A percentile compares a stretch with the other conserved stretches of the same genome.
Evolutionary conservation across 1,140 invertebrate genomes (phyloP).

Genomic region (Neodiprion lecontei): DNA sequence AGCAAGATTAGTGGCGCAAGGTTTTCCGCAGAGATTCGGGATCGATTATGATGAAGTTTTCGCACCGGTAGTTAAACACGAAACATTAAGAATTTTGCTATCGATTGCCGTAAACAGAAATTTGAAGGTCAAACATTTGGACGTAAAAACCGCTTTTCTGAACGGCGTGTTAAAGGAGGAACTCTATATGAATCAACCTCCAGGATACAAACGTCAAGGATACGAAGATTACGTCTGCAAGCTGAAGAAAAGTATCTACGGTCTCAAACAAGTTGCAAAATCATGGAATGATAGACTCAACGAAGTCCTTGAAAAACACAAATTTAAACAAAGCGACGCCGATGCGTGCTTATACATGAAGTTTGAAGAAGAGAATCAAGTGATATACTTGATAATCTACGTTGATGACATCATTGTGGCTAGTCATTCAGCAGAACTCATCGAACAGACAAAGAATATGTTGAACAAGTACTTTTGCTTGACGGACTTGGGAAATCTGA

Average conservation of each 20-base stretch:
- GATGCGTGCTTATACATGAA: slow-evolving; percentile 15
- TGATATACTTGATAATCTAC: slow-evolving; percentile 21
- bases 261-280: slow-evolving; percentile 27
- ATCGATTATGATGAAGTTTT: slow-evolving; percentile 40
- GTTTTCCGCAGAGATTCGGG: slow-evolving; percentile 37
- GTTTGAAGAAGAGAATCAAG: background rate
- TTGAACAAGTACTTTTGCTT: slow-evolving; percentile 16
- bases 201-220: slow-evolving; percentile 18
- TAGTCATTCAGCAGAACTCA: slow-evolving; percentile 13
- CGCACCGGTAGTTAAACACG: slow-evolving; percentile 26
- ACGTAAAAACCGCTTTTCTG: slow-evolving; percentile 45
- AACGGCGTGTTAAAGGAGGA: slow-evolving; percentile 42
- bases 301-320: slow-evolving; percentile 17
- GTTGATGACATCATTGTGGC: slow-evolving; percentile 25
- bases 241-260: slow-evolving; percentile 29
- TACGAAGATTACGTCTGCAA: slow-evolving; percentile 13
- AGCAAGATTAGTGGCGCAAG: slow-evolving; percentile 40
- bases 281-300: slow-evolving; percentile 27
- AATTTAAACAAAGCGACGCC: background rate
- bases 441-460: slow-evolving; percentile 9
- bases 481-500: background rate
- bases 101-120: slow-evolving; percentile 36
- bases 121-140: slow-evolving; percentile 39
- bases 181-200: slow-evolving; percentile 51
- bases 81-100: slow-evolving; percentile 32